Base-by-base conservation (phyloP, 2,797 vertebrate genomes). In the Thunnus albacares region DNA sequence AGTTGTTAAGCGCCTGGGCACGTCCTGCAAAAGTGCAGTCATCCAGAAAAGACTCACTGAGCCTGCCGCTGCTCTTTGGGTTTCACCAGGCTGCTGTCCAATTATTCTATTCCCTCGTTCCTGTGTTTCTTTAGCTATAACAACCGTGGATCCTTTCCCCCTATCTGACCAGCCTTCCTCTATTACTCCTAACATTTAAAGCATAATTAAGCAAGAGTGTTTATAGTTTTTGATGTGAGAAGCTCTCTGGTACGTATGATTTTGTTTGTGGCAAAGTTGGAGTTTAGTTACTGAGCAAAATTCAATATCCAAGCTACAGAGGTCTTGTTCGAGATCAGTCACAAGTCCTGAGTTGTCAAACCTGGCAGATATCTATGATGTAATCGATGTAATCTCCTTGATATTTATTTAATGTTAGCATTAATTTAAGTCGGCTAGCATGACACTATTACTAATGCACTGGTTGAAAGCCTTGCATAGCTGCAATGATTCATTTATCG, bases 1-100 rank as follows among this genome's bases (percentile, higher is more conserved):
- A 80, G 89, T 92, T 64, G 78, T 93, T 94, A 93, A 83, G 85
- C 41, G 63, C 68, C 92, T 51, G 14, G 53, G 68, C 93, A 93
- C 84, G 82, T 93, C 83, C 69, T 38, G 77, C 70, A 77, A 75
- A 79, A 90, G 89, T 59, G 87, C 87, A 91, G 75, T 55, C 86
- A 82, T 66, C 84, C 90, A 91, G 87, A 93, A 90, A 91, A 90
- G 84, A 86, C 81, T 79, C 49, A 47, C 88, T 63, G 89, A 81
- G 81, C 62, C 74, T 79, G 80, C 83, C 80, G 15, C 69, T 79
- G 64, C 58, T 87, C 78, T 81, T 62, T 81, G 74, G 85, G 78
- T 81, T 89, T 81, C n/a, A 49, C 33, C 24, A 3, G 84, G 83
- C 77, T 75, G 59, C 79, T 7, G 70, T 80, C 86, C 87, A 93